phyloP scores from a whole-genome alignment of 2,113 vertebrate genomes.

The Alosa alosa region DNA sequence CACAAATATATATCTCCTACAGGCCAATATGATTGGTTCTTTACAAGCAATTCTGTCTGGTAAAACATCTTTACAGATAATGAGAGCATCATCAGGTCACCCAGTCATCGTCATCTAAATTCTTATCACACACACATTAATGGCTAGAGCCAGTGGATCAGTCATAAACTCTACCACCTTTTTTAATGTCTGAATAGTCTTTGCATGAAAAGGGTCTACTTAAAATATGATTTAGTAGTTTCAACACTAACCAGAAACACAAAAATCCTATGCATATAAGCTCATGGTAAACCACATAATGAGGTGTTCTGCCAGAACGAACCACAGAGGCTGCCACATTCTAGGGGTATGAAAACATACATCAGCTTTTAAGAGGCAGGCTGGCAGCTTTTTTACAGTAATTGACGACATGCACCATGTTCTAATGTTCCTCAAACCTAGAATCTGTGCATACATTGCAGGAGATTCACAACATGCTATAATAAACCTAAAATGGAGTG shows the following conservation, averaged over 20 bases:
- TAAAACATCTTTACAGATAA: background rate
- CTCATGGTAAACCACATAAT: background rate
- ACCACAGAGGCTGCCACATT: background rate
- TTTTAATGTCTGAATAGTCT: background rate
- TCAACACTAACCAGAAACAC: background rate
- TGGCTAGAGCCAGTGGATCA: background rate
- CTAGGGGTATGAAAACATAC: background rate
- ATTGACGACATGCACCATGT: background rate
- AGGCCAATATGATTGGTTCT: background rate
- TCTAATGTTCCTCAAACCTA: background rate
- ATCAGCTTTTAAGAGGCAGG: background rate
- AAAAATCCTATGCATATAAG: background rate
- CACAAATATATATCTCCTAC: background rate
- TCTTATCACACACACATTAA: background rate
- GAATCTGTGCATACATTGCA: background rate
- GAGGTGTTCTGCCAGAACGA: background rate
- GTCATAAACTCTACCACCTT: background rate
- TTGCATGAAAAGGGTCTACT: background rate
- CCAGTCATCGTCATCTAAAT: background rate
- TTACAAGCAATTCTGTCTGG: background rate
- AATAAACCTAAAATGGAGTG: too few relatives aligned
- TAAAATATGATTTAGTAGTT: background rate
- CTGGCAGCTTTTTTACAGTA: background rate
- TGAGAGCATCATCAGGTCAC: background rate
- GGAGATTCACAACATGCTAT: background rate